Base-by-base conservation (phyloP, 2,888 invertebrate species). In the Sesia apiformis region DNA sequence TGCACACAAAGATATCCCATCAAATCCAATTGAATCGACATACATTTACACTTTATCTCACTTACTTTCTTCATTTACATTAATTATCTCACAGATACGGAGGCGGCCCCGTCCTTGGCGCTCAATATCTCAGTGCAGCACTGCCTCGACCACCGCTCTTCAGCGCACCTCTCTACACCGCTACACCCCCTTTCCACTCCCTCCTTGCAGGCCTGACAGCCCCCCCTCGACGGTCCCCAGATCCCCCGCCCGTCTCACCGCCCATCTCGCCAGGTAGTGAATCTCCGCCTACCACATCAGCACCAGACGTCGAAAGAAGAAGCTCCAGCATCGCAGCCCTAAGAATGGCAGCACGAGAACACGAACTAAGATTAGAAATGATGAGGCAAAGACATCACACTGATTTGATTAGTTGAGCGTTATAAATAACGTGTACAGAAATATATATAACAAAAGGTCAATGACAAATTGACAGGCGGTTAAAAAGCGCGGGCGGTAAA, bases 271-370 rank as follows among this genome's bases (percentile, higher is more conserved):
- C 89, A 3, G 87, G 87, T 52, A 87, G 82, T 61, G 86, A 85
- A 58, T 91, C 92, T 1, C 91, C 92, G 6, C 88, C 91, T 38
- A 70, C 84, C 60, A 58, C 84, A 4, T 74, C 77, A 53, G 90
- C 91, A 0, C 94, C 93, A 39, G 95, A 96, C 61, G 93, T 95
- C 56, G 96, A 96, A 78, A 90, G 96, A 62, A 89, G 96, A 66
- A 95, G 95, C 66, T 96, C 95, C 40, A 97, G 97, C 70, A 97
- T 97, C 66, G 97, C 96, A 0, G 94, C 96, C 0, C 84, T 97
- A 46, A 90, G 97, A 62, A 91, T 96, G 67, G 97, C 97, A 65
- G 97, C 97, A 0, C 91, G 97, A 53, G 97, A 97, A 76, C 97
- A 97, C 76, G 97, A 97, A 78, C 84, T 96, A 52, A 92, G 96